A percentile compares a stretch with the other conserved stretches of the same genome.
phyloP scores from a whole-genome alignment of 2,113 vertebrate species.

The Nerophis lumbriciformis region DNA sequence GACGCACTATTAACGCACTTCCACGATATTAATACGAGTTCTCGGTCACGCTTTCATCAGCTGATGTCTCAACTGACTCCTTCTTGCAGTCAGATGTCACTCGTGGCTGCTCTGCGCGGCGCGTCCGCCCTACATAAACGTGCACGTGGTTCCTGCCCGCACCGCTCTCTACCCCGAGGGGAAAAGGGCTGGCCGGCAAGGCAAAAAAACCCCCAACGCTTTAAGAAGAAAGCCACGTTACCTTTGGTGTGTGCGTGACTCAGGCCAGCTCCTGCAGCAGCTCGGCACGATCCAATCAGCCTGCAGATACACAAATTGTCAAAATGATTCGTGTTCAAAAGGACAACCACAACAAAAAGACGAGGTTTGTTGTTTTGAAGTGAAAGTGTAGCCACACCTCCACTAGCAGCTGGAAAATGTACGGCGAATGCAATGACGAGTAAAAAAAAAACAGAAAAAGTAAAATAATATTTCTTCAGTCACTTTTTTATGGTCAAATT shows the following conservation, averaged over 20 bases:
- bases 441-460: too few relatives aligned
- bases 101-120: background rate
- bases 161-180: background rate
- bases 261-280: slow-evolving; percentile 7
- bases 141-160: too few relatives aligned
- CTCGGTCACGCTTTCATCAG: background rate
- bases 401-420: too few relatives aligned
- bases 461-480: too few relatives aligned
- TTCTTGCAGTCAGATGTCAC: background rate
- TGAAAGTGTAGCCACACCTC: background rate
- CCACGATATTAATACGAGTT: background rate
- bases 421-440: too few relatives aligned
- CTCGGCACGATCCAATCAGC: slow-evolving; percentile 27
- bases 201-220: too few relatives aligned
- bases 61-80: background rate
- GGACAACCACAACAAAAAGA: too few relatives aligned
- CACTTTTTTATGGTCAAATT: too few relatives aligned
- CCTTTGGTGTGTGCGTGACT: slow-evolving; percentile 39
- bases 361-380: too few relatives aligned
- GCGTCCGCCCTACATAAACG: background rate
- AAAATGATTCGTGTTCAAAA: too few relatives aligned
- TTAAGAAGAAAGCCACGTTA: slow-evolving; percentile 13
- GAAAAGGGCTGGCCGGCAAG: background rate
- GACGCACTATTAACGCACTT: background rate
- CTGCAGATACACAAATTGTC: slow-evolving; percentile 29